phyloP scores from a whole-genome alignment of 2,797 vertebrate genomes.

The Coracias cyanogaster region DNA sequence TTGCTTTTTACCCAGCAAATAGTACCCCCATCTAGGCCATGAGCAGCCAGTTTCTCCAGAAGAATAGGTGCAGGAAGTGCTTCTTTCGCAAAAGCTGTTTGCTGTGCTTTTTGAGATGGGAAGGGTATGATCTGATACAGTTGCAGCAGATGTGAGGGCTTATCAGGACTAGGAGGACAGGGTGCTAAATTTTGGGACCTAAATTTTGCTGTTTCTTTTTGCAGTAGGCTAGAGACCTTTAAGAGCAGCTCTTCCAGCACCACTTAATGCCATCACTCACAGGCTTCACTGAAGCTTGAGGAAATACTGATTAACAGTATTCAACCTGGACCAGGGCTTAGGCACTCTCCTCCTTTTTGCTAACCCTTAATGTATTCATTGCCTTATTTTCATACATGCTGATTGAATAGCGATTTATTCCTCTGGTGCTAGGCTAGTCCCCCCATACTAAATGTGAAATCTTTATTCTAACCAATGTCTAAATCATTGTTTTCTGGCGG shows the following conservation, averaged over 20 bases:
- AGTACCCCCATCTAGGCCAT: neutral
- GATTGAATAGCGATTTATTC: slow-evolving; percentile 92
- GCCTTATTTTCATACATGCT: slow-evolving; percentile 89
- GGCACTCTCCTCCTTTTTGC: slow-evolving; percentile 51
- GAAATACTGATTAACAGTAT: slow-evolving; percentile 45
- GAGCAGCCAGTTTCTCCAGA: neutral
- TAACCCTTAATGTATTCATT: slow-evolving; percentile 87
- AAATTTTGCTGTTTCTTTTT: neutral
- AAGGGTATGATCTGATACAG: accelerated
- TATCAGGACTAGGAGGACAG: neutral
- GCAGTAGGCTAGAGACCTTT: neutral
- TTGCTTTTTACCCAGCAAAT: neutral
- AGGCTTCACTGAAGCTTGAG: neutral
- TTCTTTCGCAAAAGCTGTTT: neutral
- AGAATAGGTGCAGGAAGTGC: neutral
- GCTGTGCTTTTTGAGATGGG: neutral
- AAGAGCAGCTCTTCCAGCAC: neutral
- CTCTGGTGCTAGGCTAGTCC: slow-evolving; percentile 81
- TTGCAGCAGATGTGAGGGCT: neutral
- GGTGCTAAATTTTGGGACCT: neutral
- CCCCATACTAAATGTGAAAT: slow-evolving; percentile 87
- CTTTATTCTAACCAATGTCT: slow-evolving; percentile 88
- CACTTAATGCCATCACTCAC: neutral
- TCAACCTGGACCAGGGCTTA: neutral
- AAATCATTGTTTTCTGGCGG: slow-evolving; percentile 82